These are phyloP conservation scores for Oreotrochilus melanogaster DNA, from an alignment of 2,113 vertebrate genomes.

Conservation along the genomic window DNA sequence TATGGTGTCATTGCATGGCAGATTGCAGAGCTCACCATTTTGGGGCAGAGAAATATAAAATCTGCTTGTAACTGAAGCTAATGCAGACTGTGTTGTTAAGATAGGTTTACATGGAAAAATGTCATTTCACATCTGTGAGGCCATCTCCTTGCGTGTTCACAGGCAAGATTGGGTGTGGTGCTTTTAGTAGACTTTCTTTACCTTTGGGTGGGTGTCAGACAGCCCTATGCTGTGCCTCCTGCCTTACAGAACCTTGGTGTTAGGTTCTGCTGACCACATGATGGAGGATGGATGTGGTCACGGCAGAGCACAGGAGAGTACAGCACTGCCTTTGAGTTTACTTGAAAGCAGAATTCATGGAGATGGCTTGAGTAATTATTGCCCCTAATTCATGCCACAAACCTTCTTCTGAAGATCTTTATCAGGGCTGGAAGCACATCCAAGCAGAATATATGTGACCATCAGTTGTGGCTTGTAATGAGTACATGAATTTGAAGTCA, in stretches of 20 bases:
- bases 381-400: not conserved
- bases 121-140: not conserved
- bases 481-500: not conserved
- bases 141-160: not conserved
- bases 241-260: not conserved
- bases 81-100: not conserved
- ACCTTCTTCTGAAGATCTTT: not conserved
- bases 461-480: not conserved
- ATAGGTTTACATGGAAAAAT: not conserved
- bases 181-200: not conserved
- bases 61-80: not conserved
- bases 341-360: not conserved
- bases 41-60: not conserved
- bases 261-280: accelerated
- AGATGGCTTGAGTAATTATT: not conserved
- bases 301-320: not conserved
- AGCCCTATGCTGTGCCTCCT: not conserved
- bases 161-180: not conserved
- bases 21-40: not conserved
- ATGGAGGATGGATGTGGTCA: not conserved
- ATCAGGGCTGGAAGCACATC: not conserved
- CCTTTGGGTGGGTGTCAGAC: not conserved
- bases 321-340: not conserved
- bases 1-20: not conserved
- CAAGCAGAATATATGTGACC: not conserved